Percentiles rank a stretch among this genome's conserved stretches.
phyloP scores from a whole-genome alignment of 2,888 invertebrate species.

The Harpagoxenus sublaevis region DNA sequence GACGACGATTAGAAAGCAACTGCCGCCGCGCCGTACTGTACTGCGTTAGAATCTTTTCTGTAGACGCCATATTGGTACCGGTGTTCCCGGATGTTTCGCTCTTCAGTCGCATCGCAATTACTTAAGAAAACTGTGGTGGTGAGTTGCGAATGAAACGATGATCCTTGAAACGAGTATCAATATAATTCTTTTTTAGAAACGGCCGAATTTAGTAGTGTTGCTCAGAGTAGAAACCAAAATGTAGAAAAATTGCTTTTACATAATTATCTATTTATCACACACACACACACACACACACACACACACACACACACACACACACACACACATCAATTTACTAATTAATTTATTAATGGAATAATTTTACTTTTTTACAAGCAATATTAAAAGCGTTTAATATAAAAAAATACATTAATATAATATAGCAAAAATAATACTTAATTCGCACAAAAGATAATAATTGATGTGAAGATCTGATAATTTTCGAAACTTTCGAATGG shows the following conservation, averaged over 20 bases:
- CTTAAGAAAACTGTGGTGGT: slow-evolving; percentile 1
- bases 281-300: too few species aligned
- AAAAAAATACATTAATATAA: not conserved
- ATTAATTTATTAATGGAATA: not conserved
- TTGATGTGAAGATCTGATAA: not conserved
- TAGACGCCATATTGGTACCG: slow-evolving; percentile 61
- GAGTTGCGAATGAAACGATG: not conserved
- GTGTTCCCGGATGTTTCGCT: not conserved
- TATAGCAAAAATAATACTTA: not conserved
- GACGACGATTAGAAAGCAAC: slow-evolving; percentile 59
- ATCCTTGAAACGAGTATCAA: not conserved
- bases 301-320: too few species aligned
- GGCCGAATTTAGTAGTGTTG: not conserved
- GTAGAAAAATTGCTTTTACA: not conserved
- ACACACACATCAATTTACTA: too few species aligned
- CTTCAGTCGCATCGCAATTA: not conserved
- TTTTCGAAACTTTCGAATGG: not conserved
- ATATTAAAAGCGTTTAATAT: not conserved
- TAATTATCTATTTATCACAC: not conserved
- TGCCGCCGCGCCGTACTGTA: not conserved
- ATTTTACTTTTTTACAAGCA: not conserved
- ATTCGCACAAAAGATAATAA: not conserved
- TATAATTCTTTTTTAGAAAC: not conserved
- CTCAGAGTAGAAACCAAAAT: not conserved
- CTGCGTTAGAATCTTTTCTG: not conserved